Percentiles rank a stretch among this genome's conserved stretches.
Evolutionary conservation across 2,113 vertebrate genomes (phyloP).

Genomic region (Centrocercus urophasianus): DNA sequence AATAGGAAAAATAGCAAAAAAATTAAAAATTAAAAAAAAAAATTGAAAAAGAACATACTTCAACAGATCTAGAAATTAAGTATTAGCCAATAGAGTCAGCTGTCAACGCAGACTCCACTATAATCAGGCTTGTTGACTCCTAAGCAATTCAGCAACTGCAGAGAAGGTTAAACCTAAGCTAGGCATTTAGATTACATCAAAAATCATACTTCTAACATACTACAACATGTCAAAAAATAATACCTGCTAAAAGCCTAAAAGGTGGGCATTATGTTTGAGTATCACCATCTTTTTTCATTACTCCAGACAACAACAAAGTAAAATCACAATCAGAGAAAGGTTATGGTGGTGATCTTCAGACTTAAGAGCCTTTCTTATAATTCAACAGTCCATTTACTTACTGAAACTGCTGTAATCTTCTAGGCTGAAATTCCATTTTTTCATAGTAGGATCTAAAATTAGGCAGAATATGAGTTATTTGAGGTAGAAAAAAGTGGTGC

Average conservation of each 20-base stretch:
- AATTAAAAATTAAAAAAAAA: neutral
- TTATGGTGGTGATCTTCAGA: neutral
- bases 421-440: slow-evolving; percentile 92
- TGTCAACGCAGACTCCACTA: neutral
- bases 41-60: neutral
- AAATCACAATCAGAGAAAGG: neutral
- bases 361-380: neutral
- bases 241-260: neutral
- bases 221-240: neutral
- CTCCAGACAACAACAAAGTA: neutral
- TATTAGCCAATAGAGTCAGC: neutral
- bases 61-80: neutral
- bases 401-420: slow-evolving; percentile 86
- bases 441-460: slow-evolving; percentile 86
- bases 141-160: neutral
- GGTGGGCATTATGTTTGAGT: neutral
- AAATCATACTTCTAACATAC: neutral
- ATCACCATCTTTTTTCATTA: neutral
- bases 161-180: neutral
- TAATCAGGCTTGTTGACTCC: neutral
- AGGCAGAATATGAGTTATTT: slow-evolving; percentile 32
- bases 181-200: neutral
- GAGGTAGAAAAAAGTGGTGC: neutral
- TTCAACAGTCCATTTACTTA: slow-evolving; percentile 73
- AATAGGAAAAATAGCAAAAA: neutral